Percentiles rank a stretch among this genome's conserved stretches.
Evolutionary conservation across 2,797 vertebrate genomes (phyloP).

Genomic region (Scomberomorus guttatus): DNA sequence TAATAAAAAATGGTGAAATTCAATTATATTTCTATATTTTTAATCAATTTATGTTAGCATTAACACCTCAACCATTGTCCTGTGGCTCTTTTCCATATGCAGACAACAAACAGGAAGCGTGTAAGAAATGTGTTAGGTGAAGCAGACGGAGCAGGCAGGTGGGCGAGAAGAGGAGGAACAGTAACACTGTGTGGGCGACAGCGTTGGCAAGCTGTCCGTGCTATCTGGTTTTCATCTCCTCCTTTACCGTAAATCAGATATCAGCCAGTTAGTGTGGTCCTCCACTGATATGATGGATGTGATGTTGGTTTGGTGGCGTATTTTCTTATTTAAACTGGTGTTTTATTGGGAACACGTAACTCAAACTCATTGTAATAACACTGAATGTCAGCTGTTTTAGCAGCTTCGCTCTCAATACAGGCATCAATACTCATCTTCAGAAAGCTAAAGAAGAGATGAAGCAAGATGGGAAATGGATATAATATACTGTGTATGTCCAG

Average conservation of each 20-base stretch:
- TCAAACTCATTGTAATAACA: not conserved
- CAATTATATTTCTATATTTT: no score
- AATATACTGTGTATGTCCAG: not conserved
- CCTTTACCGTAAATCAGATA: slow-evolving; percentile 22
- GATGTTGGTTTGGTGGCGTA: not conserved
- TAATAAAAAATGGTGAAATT: not conserved
- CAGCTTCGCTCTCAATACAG: not conserved
- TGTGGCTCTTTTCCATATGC: slow-evolving; percentile 15
- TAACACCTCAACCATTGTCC: no score
- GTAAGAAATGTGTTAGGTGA: slow-evolving; percentile 43
- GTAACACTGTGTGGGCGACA: slow-evolving; percentile 40
- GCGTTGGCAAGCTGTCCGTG: slow-evolving; percentile 41
- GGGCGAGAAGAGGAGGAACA: slow-evolving; percentile 52
- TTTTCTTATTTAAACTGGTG: not conserved
- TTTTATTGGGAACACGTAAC: not conserved
- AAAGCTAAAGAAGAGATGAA: not conserved
- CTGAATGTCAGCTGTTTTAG: not conserved
- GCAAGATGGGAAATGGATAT: not conserved
- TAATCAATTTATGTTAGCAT: not conserved
- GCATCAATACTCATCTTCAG: not conserved
- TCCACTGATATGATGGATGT: not conserved
- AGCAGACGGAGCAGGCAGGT: slow-evolving; percentile 64
- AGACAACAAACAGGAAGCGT: slow-evolving; percentile 38
- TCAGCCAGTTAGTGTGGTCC: not conserved
- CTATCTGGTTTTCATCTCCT: slow-evolving; percentile 43